Evolutionary conservation across 2,113 vertebrate genomes (phyloP).

Genomic region (Vulpes ferrilata): DNA sequence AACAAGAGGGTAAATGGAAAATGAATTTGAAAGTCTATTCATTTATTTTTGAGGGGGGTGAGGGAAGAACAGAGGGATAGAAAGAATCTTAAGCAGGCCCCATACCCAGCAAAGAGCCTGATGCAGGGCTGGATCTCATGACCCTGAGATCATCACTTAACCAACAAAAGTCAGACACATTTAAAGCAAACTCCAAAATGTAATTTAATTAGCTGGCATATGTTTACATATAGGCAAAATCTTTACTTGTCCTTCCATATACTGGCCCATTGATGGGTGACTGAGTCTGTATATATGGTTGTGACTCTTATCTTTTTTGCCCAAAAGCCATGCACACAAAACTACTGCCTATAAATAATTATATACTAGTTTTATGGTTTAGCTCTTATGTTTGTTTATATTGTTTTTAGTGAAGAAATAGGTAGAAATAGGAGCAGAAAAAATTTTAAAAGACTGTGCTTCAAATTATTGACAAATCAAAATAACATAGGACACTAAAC

Average conservation of each 20-base stretch:
- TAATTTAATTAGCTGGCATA: not conserved
- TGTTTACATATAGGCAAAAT: slow-evolving; percentile 42
- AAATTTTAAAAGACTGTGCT: not conserved
- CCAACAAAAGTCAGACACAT: not conserved
- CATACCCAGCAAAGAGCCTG: not conserved
- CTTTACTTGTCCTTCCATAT: not conserved
- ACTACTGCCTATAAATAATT: not conserved
- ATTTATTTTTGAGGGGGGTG: not conserved
- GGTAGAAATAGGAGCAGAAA: not conserved
- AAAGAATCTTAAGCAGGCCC: not conserved
- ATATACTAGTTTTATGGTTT: not conserved
- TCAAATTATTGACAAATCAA: not conserved
- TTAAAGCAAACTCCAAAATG: slow-evolving; percentile 31
- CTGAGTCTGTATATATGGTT: not conserved
- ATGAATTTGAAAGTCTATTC: not conserved
- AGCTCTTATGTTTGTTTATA: not conserved
- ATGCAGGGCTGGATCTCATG: not conserved
- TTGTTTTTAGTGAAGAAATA: not conserved
- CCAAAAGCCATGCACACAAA: not conserved
- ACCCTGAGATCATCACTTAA: not conserved
- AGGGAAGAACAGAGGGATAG: not conserved
- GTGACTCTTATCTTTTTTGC: not conserved
- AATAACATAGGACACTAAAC: not conserved
- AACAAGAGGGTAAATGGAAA: not conserved
- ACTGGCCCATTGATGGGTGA: not conserved